Base-by-base conservation (phyloP, 2,888 invertebrate genomes). In the Calameuta filiformis region DNA sequence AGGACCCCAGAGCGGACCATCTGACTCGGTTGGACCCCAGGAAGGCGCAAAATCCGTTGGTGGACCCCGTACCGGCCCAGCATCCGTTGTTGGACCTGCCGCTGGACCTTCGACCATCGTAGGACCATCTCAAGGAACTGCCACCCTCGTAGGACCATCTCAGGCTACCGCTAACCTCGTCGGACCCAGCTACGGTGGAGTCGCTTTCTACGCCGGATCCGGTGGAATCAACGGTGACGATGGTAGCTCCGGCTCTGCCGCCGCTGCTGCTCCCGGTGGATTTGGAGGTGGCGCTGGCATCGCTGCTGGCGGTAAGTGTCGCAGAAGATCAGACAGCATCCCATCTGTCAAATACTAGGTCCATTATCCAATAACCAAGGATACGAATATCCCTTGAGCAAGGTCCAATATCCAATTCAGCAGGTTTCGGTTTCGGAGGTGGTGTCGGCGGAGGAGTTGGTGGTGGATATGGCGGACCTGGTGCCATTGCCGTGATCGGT, bases 221-320 rank as follows among this genome's bases (percentile, higher is more conserved):
- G 91, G 91, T 86, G 90, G 89, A 83, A 89, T 91, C 89, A 91
- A 91, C 89, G 91, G 91, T 89, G 91, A 91, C 81, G 91, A 91
- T 79, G 91, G 91, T 81, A 91, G 90, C 90, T 90, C 91, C 81
- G 91, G 91, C 84, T 88, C 89, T 79, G 91, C 91, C 79, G 91
- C 90, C 74, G 88, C 88, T 85, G 91, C 90, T 83, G 91, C 91
- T 84, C 90, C 91, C 78, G 89, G 88, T 76, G 80, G 80, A 56
- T 75, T 81, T 73, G 81, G 81, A 68, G 69, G 69, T 33, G 77
- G 35, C 15, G 77, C 68, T 35, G 76, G 1, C n/a, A 68, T 75
- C 35, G 68, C 40, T 56, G 56, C 33, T 30, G 33, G 31, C 30
- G 69, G 69, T 69, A 30, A 30, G 33, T 69, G 30, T 6, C 12